Base-by-base conservation (phyloP, 2,888 invertebrate species). In the Stramonita haemastoma region DNA sequence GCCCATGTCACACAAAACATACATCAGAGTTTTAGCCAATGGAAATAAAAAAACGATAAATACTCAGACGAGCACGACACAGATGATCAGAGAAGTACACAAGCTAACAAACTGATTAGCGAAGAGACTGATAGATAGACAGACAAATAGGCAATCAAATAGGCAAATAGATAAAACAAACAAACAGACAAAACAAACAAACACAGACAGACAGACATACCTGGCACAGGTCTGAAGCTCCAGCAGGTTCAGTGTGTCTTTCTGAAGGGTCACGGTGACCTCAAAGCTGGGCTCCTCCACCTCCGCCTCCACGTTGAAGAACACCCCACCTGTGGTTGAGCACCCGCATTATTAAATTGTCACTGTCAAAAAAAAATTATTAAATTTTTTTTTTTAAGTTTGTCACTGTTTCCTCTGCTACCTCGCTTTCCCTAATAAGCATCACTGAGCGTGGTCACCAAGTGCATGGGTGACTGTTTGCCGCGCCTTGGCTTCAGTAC, bases 251-350 rank as follows among this genome's bases (percentile, higher is more conserved):
- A 93, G 90, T 11, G 93, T 92, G 83, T 94, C 94, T 29, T 93
- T 91, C 17, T 92, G 87, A 57, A 95, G 90, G 11, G 91, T 93
- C 19, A 93, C 93, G n/a, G 90, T 92, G 34, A 94, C 90, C 26
- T 94, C 93, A 91, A 95, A 95, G 26, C 93, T 92, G 46, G 92
- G 92, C 46, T 92, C 93, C 90, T 93, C 92, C 29, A 93, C 93
- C 86, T 94, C 94, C 87, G 92, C 93, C 83, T 94, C 94, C 17
- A 95, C 94, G 90, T 95, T 93, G 92, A 94, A 95, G 60, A 93
- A 94, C 13, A 94, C 92, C 5, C 92, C 92, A 95, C 92, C 94
- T 95, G 90, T 36, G 8, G 22, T 22, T 26, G 0, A 70, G 19
- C 70, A 70, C 5, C 26, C 13, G 11, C 57, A 57, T 17, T n/a